phyloP scores from a whole-genome alignment of 2,888 invertebrate species.

The Nemurella pictetii region DNA sequence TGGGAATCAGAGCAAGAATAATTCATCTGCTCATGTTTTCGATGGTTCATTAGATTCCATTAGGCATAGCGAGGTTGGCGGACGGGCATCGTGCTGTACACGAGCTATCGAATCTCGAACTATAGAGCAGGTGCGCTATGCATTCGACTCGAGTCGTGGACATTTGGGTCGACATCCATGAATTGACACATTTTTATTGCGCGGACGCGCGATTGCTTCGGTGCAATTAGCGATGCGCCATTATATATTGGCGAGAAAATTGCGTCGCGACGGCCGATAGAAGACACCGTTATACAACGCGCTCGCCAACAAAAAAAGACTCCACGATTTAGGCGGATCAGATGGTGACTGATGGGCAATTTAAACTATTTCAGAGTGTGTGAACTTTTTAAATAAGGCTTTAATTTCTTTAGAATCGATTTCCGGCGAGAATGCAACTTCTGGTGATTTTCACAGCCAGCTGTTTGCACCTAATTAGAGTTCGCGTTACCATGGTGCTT shows the following conservation, averaged over 20 bases:
- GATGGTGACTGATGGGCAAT: background rate
- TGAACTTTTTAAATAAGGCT: background rate
- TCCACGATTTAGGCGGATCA: background rate
- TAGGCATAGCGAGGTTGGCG: background rate
- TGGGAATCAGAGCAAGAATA: slow-evolving; percentile 21
- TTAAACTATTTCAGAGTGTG: background rate
- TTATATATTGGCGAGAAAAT: background rate
- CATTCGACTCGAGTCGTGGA: background rate
- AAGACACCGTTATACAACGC: background rate
- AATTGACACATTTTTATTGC: background rate
- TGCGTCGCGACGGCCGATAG: background rate
- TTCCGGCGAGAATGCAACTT: background rate
- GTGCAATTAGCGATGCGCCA: background rate
- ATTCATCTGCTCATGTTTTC: background rate
- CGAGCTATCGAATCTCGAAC: background rate
- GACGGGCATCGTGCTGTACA: background rate
- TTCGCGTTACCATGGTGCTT: background rate
- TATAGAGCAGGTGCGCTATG: background rate
- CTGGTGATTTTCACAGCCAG: background rate
- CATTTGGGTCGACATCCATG: background rate
- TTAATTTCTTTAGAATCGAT: background rate
- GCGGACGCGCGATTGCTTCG: background rate
- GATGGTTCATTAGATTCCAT: slow-evolving; percentile 7
- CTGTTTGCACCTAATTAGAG: background rate
- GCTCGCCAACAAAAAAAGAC: background rate